Evolutionary conservation across 53 echinoderm and acorn worm species (phyloP), one percentile per base, ranked within the genome.

Genomic region (Apostichopus leukothele): DNA sequence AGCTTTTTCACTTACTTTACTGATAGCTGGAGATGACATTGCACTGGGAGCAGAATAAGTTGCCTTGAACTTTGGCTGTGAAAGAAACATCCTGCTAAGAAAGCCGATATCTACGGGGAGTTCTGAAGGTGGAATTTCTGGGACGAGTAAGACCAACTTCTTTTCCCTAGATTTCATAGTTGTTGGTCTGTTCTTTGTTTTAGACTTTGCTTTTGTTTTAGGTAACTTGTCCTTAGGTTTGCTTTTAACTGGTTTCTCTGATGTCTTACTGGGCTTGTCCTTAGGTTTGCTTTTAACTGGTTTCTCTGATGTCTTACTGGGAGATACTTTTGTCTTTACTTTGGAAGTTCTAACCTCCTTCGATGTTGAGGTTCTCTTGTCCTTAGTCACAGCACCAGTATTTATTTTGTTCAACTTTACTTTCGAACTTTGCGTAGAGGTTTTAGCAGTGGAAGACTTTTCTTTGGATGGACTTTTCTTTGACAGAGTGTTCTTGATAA

Each of bases 101-200:
- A 60, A 68, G 68, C 85, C 67, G 2, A 10, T 8, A 25, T 85
- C 67, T 13, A 39, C 23, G 7, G 2, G 13, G 51, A 68, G 61
- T 11, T 25, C 12, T 63, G 85, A 85, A 5, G 85, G 85, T 60
- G 68, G 68, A 26, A 85, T 66, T 26, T 85, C 85, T 39, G 85
- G 85, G 7, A 13, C 85, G 10, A 85, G 68, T 22, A 85, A 27
- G 16, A 85, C 85, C 25, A 85, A 67, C 18, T 85, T 85, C 85
- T 50, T 85, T 85, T 60, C 85, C 9, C 22, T 8, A 8, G 85
- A 85, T 27, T 85, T 85, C 9, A 13, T 67, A 25, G 11, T 63
- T 7, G 19, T 57, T 6, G 19, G 22, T 22, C 55, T 59, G 7
- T 19, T 81, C 55, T 81, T 54, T 54, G 81, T 16, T 54, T 81